These are phyloP conservation scores for Dascillus cervinus DNA, from an alignment of 2,888 invertebrate genomes.

Conservation along the genomic window DNA sequence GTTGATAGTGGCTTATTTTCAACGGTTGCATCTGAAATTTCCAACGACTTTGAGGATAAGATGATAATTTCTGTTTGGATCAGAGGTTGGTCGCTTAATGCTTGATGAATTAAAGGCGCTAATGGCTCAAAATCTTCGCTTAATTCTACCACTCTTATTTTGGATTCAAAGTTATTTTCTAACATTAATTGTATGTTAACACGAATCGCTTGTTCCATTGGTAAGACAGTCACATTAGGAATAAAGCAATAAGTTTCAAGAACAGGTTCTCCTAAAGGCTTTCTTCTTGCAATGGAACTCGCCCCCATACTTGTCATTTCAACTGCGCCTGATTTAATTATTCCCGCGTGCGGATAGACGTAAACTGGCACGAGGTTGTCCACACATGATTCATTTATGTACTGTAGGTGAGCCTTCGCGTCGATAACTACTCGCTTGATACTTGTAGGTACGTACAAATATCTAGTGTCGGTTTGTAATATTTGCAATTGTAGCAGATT, in stretches of 20 bases:
- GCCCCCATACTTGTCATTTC: constrained; percentile 71
- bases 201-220: constrained; percentile 42
- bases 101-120: constrained; percentile 49
- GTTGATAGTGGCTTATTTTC: constrained; percentile 52
- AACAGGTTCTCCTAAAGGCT: constrained; percentile 65
- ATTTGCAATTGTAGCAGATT: constrained; percentile 80
- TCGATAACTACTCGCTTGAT: constrained; percentile 17
- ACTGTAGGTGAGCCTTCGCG: constrained; percentile 13
- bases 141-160: constrained; percentile 52
- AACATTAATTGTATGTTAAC: constrained; percentile 60
- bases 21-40: constrained; percentile 48
- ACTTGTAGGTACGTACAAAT: constrained; percentile 60
- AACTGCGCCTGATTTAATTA: constrained; percentile 69
- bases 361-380: constrained; percentile 32
- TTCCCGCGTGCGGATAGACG: constrained; percentile 43
- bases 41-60: constrained; percentile 45
- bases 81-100: constrained; percentile 60
- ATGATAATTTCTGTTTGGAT: constrained; percentile 60
- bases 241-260: constrained; percentile 70
- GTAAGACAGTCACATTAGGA: constrained; percentile 44
- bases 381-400: constrained; percentile 21
- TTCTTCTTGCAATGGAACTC: constrained; percentile 50
- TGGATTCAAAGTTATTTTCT: constrained; percentile 59
- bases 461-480: constrained; percentile 56
- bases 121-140: constrained; percentile 40